These are phyloP conservation scores for Aleiodes testaceus DNA, from an alignment of 2,888 invertebrate species.

Conservation along the genomic window DNA sequence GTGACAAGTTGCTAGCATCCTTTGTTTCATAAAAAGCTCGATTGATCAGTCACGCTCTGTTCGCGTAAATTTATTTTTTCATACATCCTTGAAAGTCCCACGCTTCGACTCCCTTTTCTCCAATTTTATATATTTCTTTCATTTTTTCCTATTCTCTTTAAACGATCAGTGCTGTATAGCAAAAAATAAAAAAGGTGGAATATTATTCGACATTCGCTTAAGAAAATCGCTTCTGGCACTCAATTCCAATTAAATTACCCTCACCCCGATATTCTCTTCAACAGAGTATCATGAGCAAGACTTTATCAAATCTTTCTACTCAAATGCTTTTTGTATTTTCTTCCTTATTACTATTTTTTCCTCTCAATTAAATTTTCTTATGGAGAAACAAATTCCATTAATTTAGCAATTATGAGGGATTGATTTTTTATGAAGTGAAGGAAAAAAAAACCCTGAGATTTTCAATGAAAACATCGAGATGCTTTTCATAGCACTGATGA, in stretches of 20 bases:
- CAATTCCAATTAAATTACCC: constrained; percentile 63
- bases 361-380: not conserved
- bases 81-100: constrained; percentile 9
- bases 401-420: constrained; percentile 30
- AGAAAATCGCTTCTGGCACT: constrained; percentile 59
- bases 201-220: constrained; percentile 61
- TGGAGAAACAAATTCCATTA: constrained; percentile 11
- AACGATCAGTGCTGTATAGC: constrained; percentile 31
- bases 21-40: constrained; percentile 37
- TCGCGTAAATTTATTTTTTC: constrained; percentile 31
- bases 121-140: constrained; percentile 12
- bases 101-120: constrained; percentile 7
- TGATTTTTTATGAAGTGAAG: not conserved
- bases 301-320: constrained; percentile 11
- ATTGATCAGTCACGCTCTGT: constrained; percentile 44
- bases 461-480: not conserved
- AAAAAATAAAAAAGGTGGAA: constrained; percentile 35
- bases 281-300: not conserved
- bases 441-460: not conserved
- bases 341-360: constrained; percentile 31
- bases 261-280: constrained; percentile 43
- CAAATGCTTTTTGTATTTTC: constrained; percentile 30
- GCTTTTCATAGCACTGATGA: constrained; percentile 7
- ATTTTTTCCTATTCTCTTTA: constrained; percentile 28
- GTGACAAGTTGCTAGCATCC: constrained; percentile 26